These are phyloP conservation scores for Atherinosoma microstoma DNA, from an alignment of 2,797 vertebrate genomes.

Conservation along the genomic window DNA sequence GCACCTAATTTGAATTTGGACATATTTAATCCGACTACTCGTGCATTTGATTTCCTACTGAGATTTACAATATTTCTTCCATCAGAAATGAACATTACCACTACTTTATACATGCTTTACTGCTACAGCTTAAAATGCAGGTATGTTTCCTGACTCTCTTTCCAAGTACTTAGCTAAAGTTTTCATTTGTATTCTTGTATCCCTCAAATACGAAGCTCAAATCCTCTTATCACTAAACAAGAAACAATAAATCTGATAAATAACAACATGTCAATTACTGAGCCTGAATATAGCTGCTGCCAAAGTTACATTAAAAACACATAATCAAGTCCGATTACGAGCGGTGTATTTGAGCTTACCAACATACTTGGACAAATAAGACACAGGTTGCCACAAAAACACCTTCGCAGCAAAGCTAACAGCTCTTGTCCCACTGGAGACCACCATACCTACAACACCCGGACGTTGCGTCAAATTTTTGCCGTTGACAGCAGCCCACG, in stretches of 20 bases:
- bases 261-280: neutral
- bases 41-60: neutral
- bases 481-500: slow-evolving; percentile 9
- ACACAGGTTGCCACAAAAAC: slow-evolving; percentile 2
- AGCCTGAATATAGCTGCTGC: neutral
- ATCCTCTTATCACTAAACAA: neutral
- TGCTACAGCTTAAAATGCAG: neutral
- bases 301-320: neutral
- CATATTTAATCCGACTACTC: neutral
- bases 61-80: neutral
- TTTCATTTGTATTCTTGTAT: no score
- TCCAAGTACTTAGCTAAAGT: neutral
- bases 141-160: neutral
- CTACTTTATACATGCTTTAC: neutral
- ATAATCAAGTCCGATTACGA: neutral
- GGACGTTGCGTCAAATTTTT: slow-evolving; percentile 57
- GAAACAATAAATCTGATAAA: neutral
- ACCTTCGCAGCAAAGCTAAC: neutral
- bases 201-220: neutral
- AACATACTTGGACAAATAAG: slow-evolving; percentile 14
- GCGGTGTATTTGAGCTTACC: slow-evolving; percentile 23
- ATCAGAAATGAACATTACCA: neutral
- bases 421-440: neutral
- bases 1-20: neutral
- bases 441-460: slow-evolving; percentile 17